Evolutionary conservation across 1,140 invertebrate genomes (phyloP).

Genomic region (Hypsibius dujardini): DNA sequence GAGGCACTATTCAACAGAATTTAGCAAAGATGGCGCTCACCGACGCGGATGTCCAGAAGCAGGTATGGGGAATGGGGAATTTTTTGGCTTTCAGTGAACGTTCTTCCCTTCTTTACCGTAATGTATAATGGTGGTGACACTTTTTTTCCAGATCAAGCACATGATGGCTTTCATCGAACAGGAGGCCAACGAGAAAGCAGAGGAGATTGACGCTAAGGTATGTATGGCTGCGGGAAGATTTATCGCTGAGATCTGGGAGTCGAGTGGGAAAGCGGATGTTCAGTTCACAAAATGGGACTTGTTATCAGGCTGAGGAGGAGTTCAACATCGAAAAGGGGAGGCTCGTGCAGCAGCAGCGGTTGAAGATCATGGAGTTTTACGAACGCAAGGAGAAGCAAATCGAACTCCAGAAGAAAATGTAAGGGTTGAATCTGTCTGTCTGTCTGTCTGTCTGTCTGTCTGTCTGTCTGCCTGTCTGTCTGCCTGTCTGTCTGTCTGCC

Average conservation of each 20-base stretch:
- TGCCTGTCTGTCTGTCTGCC: too few relatives aligned
- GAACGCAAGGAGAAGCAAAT: slow-evolving; percentile 99
- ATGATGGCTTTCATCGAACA: slow-evolving; percentile 99
- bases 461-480: too few relatives aligned
- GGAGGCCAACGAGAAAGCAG: slow-evolving; percentile 99
- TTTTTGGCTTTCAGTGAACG: too few relatives aligned
- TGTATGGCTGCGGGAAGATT: slow-evolving; percentile 12
- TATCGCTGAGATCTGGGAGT: too few relatives aligned
- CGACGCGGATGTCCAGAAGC: slow-evolving; percentile 95
- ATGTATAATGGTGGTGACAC: too few relatives aligned
- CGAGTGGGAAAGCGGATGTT: too few relatives aligned
- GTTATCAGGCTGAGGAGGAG: slow-evolving; percentile 73
- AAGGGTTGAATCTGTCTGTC: too few relatives aligned
- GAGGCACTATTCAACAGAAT: too few relatives aligned
- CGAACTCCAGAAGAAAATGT: slow-evolving; percentile 98
- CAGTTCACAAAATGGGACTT: background rate
- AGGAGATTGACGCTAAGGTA: slow-evolving; percentile 94
- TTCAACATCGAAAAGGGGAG: slow-evolving; percentile 99
- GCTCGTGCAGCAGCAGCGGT: slow-evolving; percentile 85
- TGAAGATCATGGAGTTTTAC: slow-evolving; percentile 99
- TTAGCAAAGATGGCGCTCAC: slow-evolving; percentile 98
- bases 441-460: too few relatives aligned
- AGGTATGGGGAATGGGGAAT: too few relatives aligned
- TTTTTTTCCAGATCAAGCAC: slow-evolving; percentile 99
- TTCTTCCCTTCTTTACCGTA: too few relatives aligned